Conservation (phyloP, 2,888 invertebrate genomes). For the Aplocera efformata region DNA sequence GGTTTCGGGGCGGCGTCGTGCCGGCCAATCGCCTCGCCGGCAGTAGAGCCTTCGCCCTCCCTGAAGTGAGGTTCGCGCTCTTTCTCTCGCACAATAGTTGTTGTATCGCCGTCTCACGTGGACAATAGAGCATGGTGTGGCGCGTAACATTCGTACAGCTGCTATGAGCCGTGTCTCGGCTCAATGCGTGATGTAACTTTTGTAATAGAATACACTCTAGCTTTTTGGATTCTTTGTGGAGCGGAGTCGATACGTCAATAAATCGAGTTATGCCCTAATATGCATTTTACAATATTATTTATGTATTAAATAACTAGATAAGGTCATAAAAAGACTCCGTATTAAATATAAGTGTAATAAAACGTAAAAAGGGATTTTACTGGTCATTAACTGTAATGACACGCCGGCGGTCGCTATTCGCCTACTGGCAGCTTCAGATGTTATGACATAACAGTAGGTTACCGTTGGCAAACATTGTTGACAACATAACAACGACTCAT, state of each 20-base stretch:
- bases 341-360: slow-evolving; percentile 9
- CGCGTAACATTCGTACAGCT: slow-evolving; percentile 66
- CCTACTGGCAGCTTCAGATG: slow-evolving; percentile 3
- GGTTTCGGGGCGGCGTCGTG: slow-evolving; percentile 55
- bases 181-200: slow-evolving; percentile 63
- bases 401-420: slow-evolving; percentile 9
- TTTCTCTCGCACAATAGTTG: slow-evolving; percentile 37
- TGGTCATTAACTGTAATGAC: slow-evolving; percentile 9
- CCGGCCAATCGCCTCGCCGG: slow-evolving; percentile 52
- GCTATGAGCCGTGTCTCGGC: slow-evolving; percentile 60
- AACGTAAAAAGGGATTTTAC: slow-evolving; percentile 12
- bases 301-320: slow-evolving; percentile 18
- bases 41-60: slow-evolving; percentile 68
- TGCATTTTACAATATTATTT: slow-evolving; percentile 18
- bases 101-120: slow-evolving; percentile 42
- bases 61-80: slow-evolving; percentile 40
- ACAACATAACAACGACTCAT: too few species aligned
- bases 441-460: slow-evolving; percentile 3
- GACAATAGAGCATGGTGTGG: slow-evolving; percentile 50
- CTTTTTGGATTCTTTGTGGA: slow-evolving; percentile 36
- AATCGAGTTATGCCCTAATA: slow-evolving; percentile 25
- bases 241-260: slow-evolving; percentile 40
- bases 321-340: too few species aligned
- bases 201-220: slow-evolving; percentile 51
- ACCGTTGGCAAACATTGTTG: slow-evolving; percentile 1